These are phyloP conservation scores for Zelleria hepariella DNA, from an alignment of 2,888 invertebrate species.

Conservation along the genomic window DNA sequence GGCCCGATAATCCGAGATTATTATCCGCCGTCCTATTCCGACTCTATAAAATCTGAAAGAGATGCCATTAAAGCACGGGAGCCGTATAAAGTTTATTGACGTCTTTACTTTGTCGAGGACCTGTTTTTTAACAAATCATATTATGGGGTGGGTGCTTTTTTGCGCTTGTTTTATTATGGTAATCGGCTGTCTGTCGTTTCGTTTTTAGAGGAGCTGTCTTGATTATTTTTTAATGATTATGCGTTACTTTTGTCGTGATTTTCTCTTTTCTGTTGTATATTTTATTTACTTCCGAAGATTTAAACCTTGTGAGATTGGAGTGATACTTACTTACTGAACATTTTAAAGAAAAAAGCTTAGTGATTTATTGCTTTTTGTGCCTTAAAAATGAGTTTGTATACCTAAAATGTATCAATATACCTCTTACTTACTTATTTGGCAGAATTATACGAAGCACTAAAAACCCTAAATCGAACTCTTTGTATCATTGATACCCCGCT, in stretches of 20 bases:
- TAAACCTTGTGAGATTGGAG: not conserved
- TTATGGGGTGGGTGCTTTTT: not conserved
- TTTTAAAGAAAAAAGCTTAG: too few relatives aligned
- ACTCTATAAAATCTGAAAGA: slow-evolving; percentile 24
- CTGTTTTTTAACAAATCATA: slow-evolving; percentile 7
- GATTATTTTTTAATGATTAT: not conserved
- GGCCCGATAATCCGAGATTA: not conserved
- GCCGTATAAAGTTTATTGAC: slow-evolving; percentile 25
- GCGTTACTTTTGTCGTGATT: not conserved
- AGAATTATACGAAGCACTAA: too few relatives aligned
- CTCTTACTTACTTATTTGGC: too few relatives aligned
- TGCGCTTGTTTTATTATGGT: not conserved
- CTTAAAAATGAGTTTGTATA: too few relatives aligned
- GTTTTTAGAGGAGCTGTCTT: not conserved
- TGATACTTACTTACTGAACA: too few relatives aligned
- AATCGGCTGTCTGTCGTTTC: not conserved
- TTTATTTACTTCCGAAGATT: not conserved
- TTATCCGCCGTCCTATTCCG: not conserved
- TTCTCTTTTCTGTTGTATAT: not conserved
- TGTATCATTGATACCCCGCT: too few relatives aligned
- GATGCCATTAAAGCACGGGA: slow-evolving; percentile 12
- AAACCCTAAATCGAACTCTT: too few relatives aligned
- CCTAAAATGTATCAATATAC: too few relatives aligned
- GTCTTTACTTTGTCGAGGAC: slow-evolving; percentile 16
- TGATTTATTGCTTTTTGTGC: too few relatives aligned